Evolutionary conservation across 2,797 vertebrate species (phyloP).

Genomic region (Alfaro cultratus): DNA sequence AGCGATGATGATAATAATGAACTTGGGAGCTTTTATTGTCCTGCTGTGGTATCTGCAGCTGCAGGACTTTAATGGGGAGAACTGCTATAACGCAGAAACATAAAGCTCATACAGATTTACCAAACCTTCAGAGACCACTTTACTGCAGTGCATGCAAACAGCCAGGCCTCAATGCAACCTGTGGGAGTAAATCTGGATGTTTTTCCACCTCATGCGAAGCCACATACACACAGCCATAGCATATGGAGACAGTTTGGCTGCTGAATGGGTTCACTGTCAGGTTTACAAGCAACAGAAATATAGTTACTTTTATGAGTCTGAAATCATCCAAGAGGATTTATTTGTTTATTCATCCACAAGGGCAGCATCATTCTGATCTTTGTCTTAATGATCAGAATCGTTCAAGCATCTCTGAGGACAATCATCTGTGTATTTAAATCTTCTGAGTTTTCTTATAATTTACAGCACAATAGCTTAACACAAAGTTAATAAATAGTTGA

Average conservation of each 20-base stretch:
- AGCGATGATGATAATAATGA: constrained; percentile 11
- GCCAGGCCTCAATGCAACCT: constrained; percentile 36
- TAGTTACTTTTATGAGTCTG: constrained; percentile 48
- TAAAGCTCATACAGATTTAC: constrained; percentile 8
- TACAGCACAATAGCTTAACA: not conserved
- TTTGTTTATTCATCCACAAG: constrained; percentile 1
- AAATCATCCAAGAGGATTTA: constrained; percentile 12
- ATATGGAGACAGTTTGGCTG: constrained; percentile 35
- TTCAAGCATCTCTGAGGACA: not conserved
- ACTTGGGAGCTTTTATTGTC: constrained; percentile 23
- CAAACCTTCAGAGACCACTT: constrained; percentile 24
- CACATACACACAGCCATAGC: constrained; percentile 36
- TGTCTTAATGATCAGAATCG: not conserved
- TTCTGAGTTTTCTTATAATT: not conserved
- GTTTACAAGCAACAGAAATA: constrained; percentile 63
- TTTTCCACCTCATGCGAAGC: constrained; percentile 37
- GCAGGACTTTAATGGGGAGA: constrained; percentile 11
- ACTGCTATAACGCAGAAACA: constrained; percentile 28
- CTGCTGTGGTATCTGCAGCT: constrained; percentile 35
- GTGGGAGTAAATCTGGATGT: constrained; percentile 37
- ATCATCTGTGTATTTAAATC: not conserved
- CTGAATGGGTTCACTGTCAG: constrained; percentile 43
- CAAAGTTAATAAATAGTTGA: not conserved
- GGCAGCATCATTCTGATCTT: not conserved
- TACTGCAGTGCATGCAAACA: constrained; percentile 26